Conservation (phyloP, 2,113 vertebrate genomes). For the Coturnix japonica region DNA sequence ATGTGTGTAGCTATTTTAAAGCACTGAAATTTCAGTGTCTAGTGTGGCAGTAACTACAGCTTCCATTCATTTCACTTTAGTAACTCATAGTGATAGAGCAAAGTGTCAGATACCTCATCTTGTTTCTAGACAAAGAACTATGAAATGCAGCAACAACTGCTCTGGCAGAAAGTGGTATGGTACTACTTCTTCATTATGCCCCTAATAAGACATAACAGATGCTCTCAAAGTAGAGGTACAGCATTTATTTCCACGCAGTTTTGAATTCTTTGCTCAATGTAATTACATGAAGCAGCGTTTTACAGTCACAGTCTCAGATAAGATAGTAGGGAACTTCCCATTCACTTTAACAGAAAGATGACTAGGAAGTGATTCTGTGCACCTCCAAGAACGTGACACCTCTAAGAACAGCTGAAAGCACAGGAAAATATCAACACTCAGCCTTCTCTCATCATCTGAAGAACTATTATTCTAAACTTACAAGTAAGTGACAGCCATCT, state of each 20-base stretch:
- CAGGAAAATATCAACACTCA: not conserved
- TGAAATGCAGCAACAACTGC: not conserved
- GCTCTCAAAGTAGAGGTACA: not conserved
- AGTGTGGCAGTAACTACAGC: not conserved
- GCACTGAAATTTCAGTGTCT: not conserved
- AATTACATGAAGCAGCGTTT: not conserved
- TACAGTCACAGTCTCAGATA: not conserved
- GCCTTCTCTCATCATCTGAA: not conserved
- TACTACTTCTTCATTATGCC: not conserved
- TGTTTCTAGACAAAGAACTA: not conserved
- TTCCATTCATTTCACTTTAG: not conserved
- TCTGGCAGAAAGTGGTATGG: not conserved
- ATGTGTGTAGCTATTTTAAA: not conserved
- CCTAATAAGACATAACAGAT: not conserved
- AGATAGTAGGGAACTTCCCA: not conserved
- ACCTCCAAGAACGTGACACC: not conserved
- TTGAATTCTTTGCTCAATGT: not conserved
- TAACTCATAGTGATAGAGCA: not conserved
- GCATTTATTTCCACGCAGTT: rapidly evolving
- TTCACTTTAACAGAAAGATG: not conserved
- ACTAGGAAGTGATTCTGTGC: not conserved
- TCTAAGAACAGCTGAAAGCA: not conserved
- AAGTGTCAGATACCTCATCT: not conserved
- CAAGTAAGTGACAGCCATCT: not conserved
- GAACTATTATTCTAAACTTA: not conserved